These are phyloP conservation scores for Eumerus sabulonum DNA, from an alignment of 2,888 invertebrate genomes.

Conservation along the genomic window DNA sequence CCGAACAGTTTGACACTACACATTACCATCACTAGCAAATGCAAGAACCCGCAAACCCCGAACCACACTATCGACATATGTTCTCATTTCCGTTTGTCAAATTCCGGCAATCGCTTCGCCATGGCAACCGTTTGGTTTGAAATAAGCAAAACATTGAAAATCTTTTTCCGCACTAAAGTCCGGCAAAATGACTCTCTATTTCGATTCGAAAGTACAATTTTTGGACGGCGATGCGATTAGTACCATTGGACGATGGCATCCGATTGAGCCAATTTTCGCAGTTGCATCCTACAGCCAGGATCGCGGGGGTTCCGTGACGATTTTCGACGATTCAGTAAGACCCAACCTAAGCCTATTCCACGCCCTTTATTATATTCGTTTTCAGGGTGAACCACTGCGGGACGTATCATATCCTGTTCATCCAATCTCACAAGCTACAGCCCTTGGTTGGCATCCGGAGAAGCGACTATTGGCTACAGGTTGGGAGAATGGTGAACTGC, in stretches of 20 bases:
- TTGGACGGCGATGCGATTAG: constrained; percentile 87
- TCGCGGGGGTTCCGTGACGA: constrained; percentile 91
- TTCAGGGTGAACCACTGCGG: constrained; percentile 86
- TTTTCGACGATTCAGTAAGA: constrained; percentile 91
- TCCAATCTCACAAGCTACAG: constrained; percentile 88
- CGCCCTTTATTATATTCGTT: background rate
- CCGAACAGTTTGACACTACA: no score
- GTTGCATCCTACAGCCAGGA: constrained; percentile 93
- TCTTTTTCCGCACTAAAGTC: background rate
- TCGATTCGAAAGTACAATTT: constrained; percentile 90
- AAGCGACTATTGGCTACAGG: constrained; percentile 89
- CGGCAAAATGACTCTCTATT: constrained; percentile 86
- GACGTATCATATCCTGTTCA: constrained; percentile 89
- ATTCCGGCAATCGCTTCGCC: constrained; percentile 4
- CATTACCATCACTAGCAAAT: no score
- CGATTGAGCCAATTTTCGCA: constrained; percentile 88
- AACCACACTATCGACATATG: constrained; percentile 7
- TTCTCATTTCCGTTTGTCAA: background rate
- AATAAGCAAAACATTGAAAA: constrained; percentile 7
- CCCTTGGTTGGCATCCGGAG: constrained; percentile 93
- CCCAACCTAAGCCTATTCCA: background rate
- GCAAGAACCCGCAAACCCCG: background rate
- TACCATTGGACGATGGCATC: constrained; percentile 91
- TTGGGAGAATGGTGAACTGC: constrained; percentile 95
- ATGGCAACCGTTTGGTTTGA: constrained; percentile 51